Base-by-base conservation (phyloP, 2,113 vertebrate genomes). In the Ceyx margarethae region DNA sequence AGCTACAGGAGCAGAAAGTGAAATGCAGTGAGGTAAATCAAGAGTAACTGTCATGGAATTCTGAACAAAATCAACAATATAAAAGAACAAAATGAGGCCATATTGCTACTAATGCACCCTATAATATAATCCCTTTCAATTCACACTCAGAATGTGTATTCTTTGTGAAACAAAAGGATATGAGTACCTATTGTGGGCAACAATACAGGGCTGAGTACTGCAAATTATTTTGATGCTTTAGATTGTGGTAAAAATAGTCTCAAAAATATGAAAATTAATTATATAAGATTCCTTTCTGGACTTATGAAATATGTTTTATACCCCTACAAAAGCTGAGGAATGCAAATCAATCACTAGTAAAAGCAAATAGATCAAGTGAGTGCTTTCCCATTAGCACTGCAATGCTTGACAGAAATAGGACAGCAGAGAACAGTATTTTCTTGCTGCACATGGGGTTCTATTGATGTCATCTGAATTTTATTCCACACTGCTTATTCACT, bases 331-430 rank as follows among this genome's bases (percentile, higher is more conserved):
- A 87, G 9, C 65, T 51, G 33, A 12, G 8, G 37, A 82, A 64
- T 89, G 90, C 72, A 87, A 67, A 96, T 86, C 79, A 92, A 67
- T 93, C 87, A 91, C 48, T 67, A 86, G 23, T 17, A 81, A 93
- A 93, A 92, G 56, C 51, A 97, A 96, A 97, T 88, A 95, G 96
- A 94, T 93, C 80, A 95, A 93, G 62, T 85, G 84, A 92, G 82
- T 84, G 46, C 71, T 77, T 89, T 94, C 82, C 97, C 83, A 90
- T 94, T 93, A 93, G 50, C 85, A 94, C 77, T 86, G 76, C 78
- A 89, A 87, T 93, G 40, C 85, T 80, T 98, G 97, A 97, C 96
- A 97, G 96, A 98, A 98, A 96, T 97, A 96, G 97, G 95, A 90
- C 96, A 78, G 74, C 91, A 95, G 61, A 93, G 87, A 97, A 87